These are phyloP conservation scores for Calliopsis andreniformis DNA, from an alignment of 1,140 invertebrate genomes.

Conservation along the genomic window DNA sequence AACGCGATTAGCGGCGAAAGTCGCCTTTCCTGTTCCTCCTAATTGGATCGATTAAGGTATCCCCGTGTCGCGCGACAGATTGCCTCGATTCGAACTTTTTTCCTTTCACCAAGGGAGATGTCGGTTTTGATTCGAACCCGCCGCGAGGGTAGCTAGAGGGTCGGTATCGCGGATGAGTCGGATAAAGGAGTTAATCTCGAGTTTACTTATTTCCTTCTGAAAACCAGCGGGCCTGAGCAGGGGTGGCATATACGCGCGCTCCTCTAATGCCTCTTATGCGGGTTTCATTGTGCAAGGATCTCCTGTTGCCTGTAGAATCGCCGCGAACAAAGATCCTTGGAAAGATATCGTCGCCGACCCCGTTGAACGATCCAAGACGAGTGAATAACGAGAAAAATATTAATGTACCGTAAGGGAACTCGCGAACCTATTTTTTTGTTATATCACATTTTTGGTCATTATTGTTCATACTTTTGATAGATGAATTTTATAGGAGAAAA, in stretches of 20 bases:
- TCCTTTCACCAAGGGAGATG: too few species aligned
- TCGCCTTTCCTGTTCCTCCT: too few species aligned
- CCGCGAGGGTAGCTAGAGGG: not conserved
- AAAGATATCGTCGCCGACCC: conserved; percentile 30
- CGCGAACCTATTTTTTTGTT: not conserved
- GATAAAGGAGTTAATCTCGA: conserved; percentile 33
- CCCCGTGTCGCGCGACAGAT: too few species aligned
- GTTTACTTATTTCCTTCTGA: conserved; percentile 42
- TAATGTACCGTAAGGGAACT: not conserved
- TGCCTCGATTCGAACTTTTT: too few species aligned
- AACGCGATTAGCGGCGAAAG: not conserved
- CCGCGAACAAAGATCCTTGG: conserved; percentile 52
- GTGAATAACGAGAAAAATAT: conserved; percentile 38
- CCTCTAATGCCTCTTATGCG: conserved; percentile 61
- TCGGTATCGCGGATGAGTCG: not conserved
- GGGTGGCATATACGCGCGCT: conserved; percentile 33
- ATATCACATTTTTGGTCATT: not conserved
- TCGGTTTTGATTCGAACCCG: too few species aligned
- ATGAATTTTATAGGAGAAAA: too few species aligned
- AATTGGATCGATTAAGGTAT: too few species aligned
- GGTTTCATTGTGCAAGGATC: conserved; percentile 64
- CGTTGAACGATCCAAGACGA: conserved; percentile 29
- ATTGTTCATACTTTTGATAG: too few species aligned
- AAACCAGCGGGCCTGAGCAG: conserved; percentile 45
- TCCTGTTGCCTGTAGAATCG: conserved; percentile 60